Evolutionary conservation across 2,888 invertebrate genomes (phyloP).

Genomic region (Ophioninae sp.): DNA sequence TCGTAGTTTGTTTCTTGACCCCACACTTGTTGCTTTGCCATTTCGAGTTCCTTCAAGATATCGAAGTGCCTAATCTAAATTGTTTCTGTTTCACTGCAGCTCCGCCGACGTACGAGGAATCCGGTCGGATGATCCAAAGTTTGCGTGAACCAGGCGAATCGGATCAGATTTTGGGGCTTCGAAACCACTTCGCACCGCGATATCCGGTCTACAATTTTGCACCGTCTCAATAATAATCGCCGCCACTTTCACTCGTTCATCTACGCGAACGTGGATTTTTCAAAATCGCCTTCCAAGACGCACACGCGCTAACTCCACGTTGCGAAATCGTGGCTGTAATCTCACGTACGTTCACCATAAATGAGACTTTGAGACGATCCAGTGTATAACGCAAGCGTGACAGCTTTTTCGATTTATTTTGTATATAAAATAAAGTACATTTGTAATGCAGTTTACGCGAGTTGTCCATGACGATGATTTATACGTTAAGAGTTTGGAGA

Average conservation of each 20-base stretch:
- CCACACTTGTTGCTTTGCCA: too few species aligned
- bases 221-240: conserved; percentile 60
- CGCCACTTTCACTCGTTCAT: not conserved
- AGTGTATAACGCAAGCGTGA: conserved; percentile 22
- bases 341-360: not conserved
- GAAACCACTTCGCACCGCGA: conserved; percentile 75
- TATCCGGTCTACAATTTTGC: conserved; percentile 80
- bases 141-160: conserved; percentile 86
- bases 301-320: not conserved
- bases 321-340: not conserved
- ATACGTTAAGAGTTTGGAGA: not conserved
- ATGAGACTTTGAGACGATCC: conserved; percentile 3
- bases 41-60: too few species aligned
- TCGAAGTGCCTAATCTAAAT: not conserved
- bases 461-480: not conserved
- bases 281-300: not conserved
- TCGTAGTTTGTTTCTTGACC: too few species aligned
- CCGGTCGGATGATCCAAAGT: conserved; percentile 83
- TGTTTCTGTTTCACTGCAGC: conserved; percentile 79
- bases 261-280: not conserved
- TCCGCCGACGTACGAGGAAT: conserved; percentile 86
- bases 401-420: conserved; percentile 39
- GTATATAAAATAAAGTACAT: conserved; percentile 36
- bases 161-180: conserved; percentile 80
- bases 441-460: conserved; percentile 46